phyloP scores from a whole-genome alignment of 2,797 vertebrate genomes.

The Loris lydekkerianus region DNA sequence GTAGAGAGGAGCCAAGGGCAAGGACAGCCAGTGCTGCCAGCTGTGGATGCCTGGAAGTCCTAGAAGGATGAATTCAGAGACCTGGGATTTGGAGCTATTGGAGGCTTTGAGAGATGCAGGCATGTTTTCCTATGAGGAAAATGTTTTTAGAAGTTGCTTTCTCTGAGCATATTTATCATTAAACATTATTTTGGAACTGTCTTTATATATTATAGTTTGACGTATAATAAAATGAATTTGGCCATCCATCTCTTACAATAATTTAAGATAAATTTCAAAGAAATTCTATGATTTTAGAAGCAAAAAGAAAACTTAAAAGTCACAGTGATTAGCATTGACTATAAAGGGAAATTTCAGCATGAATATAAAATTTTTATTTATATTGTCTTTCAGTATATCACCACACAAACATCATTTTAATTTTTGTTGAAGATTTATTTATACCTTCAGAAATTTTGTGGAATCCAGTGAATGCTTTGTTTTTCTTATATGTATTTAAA shows the following conservation, averaged over 20 bases:
- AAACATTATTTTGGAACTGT: not conserved
- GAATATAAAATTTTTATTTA: not conserved
- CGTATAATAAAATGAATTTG: not conserved
- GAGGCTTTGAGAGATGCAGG: constrained; percentile 64
- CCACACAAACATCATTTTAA: not conserved
- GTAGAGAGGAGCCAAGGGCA: constrained; percentile 79
- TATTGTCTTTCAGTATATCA: not conserved
- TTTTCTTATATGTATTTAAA: not conserved
- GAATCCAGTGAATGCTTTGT: not conserved
- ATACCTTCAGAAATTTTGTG: not conserved
- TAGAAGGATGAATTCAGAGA: not conserved
- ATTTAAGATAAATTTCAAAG: not conserved
- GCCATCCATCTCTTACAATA: not conserved
- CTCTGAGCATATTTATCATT: not conserved
- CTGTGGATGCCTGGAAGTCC: not conserved
- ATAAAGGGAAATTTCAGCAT: not conserved
- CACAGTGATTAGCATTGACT: not conserved
- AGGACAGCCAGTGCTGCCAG: not conserved
- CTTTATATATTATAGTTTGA: not conserved
- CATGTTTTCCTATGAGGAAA: constrained; percentile 25
- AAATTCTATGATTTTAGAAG: not conserved
- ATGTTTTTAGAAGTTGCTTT: not conserved
- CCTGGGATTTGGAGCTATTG: not conserved
- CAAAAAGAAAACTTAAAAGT: not conserved
- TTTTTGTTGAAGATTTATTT: not conserved